Evolutionary conservation across 2,113 vertebrate species (phyloP).

Genomic region (Oplegnathus fasciatus): DNA sequence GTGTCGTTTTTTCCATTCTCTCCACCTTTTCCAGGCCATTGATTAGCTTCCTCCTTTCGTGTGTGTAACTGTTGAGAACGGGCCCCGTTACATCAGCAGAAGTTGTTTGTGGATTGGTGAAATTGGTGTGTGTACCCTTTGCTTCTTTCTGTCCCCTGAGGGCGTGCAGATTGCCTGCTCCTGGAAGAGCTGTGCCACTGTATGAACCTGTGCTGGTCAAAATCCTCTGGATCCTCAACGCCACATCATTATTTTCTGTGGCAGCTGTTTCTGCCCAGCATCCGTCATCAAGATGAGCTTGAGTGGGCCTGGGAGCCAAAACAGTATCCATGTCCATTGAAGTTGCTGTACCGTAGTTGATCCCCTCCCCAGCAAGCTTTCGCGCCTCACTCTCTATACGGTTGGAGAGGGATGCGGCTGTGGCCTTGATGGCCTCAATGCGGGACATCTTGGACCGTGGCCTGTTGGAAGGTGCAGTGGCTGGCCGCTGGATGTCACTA

Average conservation of each 20-base stretch:
- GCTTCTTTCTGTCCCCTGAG: conserved; percentile 86
- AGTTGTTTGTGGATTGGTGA: conserved; percentile 49
- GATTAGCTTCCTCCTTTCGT: conserved; percentile 64
- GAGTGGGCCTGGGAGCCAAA: conserved; percentile 58
- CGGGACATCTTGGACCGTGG: conserved; percentile 87
- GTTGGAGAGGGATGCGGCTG: conserved; percentile 92
- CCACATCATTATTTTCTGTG: conserved; percentile 80
- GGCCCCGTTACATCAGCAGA: conserved; percentile 62
- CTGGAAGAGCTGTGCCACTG: conserved; percentile 86
- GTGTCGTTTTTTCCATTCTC: conserved; percentile 29
- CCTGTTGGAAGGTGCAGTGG: conserved; percentile 70
- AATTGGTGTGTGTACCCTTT: conserved; percentile 79
- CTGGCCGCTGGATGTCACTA: conserved; percentile 66
- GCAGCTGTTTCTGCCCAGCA: conserved; percentile 79
- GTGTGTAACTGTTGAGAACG: conserved; percentile 61
- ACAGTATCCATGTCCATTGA: conserved; percentile 73
- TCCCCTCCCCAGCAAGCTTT: conserved; percentile 88
- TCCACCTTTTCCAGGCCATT: conserved; percentile 47
- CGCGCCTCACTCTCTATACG: conserved; percentile 94
- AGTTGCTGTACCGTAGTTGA: conserved; percentile 85
- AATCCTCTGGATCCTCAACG: conserved; percentile 87
- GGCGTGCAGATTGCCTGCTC: conserved; percentile 86
- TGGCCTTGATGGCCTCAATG: conserved; percentile 94
- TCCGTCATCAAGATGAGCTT: conserved; percentile 68
- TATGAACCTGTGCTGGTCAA: conserved; percentile 83